Evolutionary conservation across 2,797 vertebrate genomes (phyloP).

Genomic region (Borostomias antarcticus): DNA sequence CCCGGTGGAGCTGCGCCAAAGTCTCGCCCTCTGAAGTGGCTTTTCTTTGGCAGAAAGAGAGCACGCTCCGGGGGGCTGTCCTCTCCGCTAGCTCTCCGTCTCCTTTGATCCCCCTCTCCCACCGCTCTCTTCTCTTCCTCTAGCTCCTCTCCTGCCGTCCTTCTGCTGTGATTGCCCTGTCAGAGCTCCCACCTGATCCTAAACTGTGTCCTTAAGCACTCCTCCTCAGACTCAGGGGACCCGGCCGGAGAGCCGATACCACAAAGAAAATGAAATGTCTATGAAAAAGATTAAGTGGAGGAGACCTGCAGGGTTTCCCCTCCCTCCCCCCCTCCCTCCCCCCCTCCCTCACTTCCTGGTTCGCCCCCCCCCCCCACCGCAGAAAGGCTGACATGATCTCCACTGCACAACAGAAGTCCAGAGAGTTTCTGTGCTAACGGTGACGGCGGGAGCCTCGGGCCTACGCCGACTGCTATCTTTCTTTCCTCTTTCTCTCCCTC

Average conservation of each 20-base stretch:
- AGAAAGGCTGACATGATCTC: conserved; percentile 45
- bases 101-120: background rate
- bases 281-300: conserved; percentile 54
- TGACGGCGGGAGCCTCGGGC: conserved; percentile 8
- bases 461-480: too few species aligned
- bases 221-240: conserved; percentile 39
- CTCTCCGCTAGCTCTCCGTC: background rate
- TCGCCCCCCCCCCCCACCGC: conserved; percentile 4
- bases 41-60: background rate
- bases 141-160: conserved; percentile 38
- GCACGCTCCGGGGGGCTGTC: background rate
- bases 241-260: conserved; percentile 27
- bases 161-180: conserved; percentile 9
- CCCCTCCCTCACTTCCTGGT: background rate
- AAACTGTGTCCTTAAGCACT: conserved; percentile 41
- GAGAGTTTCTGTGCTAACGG: conserved; percentile 17
- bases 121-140: background rate
- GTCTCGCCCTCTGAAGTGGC: background rate
- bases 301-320: conserved; percentile 34
- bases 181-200: conserved; percentile 28
- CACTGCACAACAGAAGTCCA: conserved; percentile 28
- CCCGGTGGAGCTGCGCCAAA: background rate
- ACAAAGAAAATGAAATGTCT: conserved; percentile 55
- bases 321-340: conserved; percentile 13
- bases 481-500: conserved; percentile 1